Evolutionary conservation across 1,140 invertebrate species (phyloP).

Genomic region (Tetragonula clypearis): DNA sequence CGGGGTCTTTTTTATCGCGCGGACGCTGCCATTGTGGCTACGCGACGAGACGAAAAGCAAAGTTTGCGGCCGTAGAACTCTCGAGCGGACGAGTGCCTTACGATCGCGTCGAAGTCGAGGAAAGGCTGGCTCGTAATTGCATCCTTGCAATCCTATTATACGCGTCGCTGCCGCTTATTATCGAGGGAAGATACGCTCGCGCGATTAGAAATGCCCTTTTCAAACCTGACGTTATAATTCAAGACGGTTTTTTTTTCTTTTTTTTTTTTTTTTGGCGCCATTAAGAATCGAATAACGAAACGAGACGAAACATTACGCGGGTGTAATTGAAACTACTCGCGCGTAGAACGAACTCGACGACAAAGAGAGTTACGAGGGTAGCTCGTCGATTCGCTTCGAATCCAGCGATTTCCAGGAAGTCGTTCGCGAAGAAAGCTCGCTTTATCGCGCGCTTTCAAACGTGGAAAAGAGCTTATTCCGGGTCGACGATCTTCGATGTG

Average conservation of each 20-base stretch:
- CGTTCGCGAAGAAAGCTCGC: not conserved
- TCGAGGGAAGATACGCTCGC: not conserved
- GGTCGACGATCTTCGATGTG: constrained; percentile 33
- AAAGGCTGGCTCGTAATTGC: not conserved
- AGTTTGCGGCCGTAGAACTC: not conserved
- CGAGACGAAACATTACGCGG: not conserved
- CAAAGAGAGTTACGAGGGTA: not conserved
- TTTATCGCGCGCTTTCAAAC: constrained; percentile 30
- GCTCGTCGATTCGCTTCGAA: constrained; percentile 26
- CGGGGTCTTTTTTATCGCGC: not conserved
- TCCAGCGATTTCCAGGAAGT: not conserved
- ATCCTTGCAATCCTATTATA: too few relatives aligned
- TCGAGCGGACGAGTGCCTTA: too few relatives aligned
- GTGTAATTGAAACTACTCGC: not conserved
- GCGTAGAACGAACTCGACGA: not conserved
- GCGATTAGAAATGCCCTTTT: not conserved
- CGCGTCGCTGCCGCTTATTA: not conserved
- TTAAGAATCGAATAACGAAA: not conserved
- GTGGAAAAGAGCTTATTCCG: constrained; percentile 32
- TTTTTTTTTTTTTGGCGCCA: not conserved
- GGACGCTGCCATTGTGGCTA: not conserved
- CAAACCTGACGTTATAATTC: not conserved
- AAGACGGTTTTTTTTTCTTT: too few relatives aligned
- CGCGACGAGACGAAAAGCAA: not conserved
- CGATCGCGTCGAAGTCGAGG: not conserved